A percentile compares a stretch with the other conserved stretches of the same genome.
Evolutionary conservation across 2,888 invertebrate species (phyloP).

Genomic region (Rhogogaster chlorosoma): DNA sequence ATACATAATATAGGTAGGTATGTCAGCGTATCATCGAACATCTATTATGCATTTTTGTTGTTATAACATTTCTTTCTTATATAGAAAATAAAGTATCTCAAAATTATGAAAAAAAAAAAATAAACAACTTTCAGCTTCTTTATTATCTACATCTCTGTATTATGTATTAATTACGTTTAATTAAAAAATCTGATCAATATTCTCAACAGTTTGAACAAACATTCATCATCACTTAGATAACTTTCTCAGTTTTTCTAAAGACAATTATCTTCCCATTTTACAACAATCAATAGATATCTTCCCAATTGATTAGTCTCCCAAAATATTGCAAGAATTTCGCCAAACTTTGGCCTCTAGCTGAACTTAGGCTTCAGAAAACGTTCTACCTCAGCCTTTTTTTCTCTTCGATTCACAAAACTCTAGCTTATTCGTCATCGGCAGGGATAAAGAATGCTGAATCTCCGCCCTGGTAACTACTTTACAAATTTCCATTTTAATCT

Average conservation of each 20-base stretch:
- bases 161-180: conserved; percentile 3
- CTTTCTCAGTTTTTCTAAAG: neutral
- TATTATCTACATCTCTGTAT: neutral
- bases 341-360: conserved; percentile 23
- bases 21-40: conserved; percentile 27
- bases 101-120: neutral
- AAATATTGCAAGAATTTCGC: conserved; percentile 47
- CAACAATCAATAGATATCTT: neutral
- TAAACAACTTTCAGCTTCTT: neutral
- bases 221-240: conserved; percentile 34
- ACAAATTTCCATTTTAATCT: conserved; percentile 53
- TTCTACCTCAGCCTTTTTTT: conserved; percentile 27
- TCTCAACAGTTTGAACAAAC: conserved; percentile 54
- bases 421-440: neutral
- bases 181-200: neutral
- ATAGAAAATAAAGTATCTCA: conserved; percentile 38
- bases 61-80: conserved; percentile 34
- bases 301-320: neutral
- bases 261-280: neutral
- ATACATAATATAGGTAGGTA: conserved; percentile 27
- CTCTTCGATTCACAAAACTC: conserved; percentile 4
- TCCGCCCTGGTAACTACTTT: conserved; percentile 48
- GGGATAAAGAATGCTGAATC: conserved; percentile 27
- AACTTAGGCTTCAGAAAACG: conserved; percentile 20
- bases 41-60: conserved; percentile 21